These are phyloP conservation scores for Drosophila sechellia DNA, from an alignment of 1,140 invertebrate genomes.

Conservation along the genomic window DNA sequence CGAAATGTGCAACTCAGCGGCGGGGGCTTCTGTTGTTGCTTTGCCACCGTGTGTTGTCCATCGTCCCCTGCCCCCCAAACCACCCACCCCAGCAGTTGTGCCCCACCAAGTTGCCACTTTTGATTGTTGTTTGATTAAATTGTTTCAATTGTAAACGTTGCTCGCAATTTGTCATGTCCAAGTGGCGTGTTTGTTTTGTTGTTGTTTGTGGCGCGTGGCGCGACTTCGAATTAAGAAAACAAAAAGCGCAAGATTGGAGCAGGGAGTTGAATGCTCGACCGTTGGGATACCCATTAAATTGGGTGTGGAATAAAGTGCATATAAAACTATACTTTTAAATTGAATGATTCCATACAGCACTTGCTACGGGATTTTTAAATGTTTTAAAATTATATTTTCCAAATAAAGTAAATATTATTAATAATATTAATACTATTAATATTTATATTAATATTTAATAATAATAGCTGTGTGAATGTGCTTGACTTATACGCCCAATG, in stretches of 20 bases:
- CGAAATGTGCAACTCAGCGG: conserved; percentile 43
- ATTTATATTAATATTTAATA: too few relatives aligned
- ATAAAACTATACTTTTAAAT: too few relatives aligned
- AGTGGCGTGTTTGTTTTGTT: conserved; percentile 61
- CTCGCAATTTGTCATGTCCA: conserved; percentile 77
- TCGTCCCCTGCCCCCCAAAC: background rate
- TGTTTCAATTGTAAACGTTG: conserved; percentile 75
- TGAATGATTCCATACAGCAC: too few relatives aligned
- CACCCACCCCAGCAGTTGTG: background rate
- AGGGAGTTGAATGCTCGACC: background rate
- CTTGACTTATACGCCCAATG: background rate
- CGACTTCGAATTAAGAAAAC: conserved; percentile 43
- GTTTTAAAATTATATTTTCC: too few relatives aligned
- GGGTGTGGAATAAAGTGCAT: background rate
- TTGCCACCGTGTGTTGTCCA: conserved; percentile 19
- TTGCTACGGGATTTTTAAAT: too few relatives aligned
- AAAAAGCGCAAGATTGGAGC: conserved; percentile 30
- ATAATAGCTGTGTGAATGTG: too few relatives aligned
- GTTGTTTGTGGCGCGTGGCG: conserved; percentile 56
- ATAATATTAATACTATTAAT: too few relatives aligned
- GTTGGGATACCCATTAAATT: background rate
- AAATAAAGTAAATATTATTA: too few relatives aligned
- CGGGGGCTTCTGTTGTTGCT: conserved; percentile 25
- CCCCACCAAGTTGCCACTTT: conserved; percentile 19
- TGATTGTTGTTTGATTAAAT: conserved; percentile 68